Conservation (phyloP, 1,140 invertebrate species). For the Melipona quadrifasciata region DNA sequence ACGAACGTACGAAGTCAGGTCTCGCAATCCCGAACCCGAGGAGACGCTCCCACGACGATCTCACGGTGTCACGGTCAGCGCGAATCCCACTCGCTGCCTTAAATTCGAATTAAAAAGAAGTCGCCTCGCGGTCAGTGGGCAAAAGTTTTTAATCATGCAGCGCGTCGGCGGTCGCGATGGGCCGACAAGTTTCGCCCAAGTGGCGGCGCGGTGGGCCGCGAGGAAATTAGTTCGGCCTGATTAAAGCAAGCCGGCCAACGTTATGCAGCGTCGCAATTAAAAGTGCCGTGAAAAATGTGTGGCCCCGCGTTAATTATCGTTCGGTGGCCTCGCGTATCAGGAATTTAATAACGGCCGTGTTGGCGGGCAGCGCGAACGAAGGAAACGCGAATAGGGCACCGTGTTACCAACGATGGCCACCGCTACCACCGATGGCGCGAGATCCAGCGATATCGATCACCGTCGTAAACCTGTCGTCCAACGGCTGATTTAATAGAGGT, state of each 20-base stretch:
- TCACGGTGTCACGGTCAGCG: background rate
- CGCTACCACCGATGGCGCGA: background rate
- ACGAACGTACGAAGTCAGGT: background rate
- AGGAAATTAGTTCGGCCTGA: slow-evolving; percentile 29
- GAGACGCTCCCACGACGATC: background rate
- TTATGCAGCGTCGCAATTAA: slow-evolving; percentile 18
- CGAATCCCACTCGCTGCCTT: background rate
- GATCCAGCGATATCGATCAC: slow-evolving; percentile 9
- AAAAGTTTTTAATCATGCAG: slow-evolving; percentile 34
- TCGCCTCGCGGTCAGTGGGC: background rate
- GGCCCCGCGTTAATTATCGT: slow-evolving; percentile 28
- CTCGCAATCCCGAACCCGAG: background rate
- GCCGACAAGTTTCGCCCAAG: slow-evolving; percentile 11
- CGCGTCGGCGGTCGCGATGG: background rate
- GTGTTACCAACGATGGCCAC: background rate
- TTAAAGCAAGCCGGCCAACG: slow-evolving; percentile 10
- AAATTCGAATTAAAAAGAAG: background rate
- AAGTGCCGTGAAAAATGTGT: slow-evolving; percentile 31
- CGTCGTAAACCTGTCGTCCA: slow-evolving; percentile 11
- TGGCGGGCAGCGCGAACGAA: background rate
- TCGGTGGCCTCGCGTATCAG: slow-evolving; percentile 7
- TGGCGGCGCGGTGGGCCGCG: background rate
- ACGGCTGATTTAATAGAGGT: slow-evolving; percentile 6
- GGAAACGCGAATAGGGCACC: background rate
- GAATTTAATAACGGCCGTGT: slow-evolving; percentile 46